These are phyloP conservation scores for Leptopilina drosophilae DNA, from an alignment of 2,888 invertebrate species.

Conservation along the genomic window DNA sequence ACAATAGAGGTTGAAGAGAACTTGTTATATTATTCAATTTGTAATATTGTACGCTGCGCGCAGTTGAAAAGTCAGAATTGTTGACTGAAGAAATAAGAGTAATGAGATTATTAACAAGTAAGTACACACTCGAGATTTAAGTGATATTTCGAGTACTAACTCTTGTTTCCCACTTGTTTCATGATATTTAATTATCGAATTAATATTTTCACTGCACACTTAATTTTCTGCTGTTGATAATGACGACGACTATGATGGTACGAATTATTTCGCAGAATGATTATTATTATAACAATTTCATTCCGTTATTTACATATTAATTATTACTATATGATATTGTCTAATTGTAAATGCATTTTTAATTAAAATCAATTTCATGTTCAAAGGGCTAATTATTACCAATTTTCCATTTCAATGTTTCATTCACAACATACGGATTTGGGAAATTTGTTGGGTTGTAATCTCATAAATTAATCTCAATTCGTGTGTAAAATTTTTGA, in stretches of 20 bases:
- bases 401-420: not conserved
- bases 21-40: constrained; percentile 10
- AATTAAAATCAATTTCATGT: not conserved
- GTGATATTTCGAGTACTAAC: not conserved
- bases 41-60: constrained; percentile 14
- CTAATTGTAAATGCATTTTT: no score
- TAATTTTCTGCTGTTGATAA: no score
- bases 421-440: not conserved
- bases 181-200: no score
- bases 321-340: no score
- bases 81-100: not conserved
- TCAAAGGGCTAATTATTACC: not conserved
- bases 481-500: no score
- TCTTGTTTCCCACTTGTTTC: not conserved
- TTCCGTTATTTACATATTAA: no score
- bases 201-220: no score
- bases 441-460: not conserved
- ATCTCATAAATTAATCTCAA: no score
- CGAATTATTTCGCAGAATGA: no score
- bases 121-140: not conserved
- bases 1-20: not conserved
- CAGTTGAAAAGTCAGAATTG: constrained; percentile 1
- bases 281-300: no score
- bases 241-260: no score
- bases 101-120: constrained; percentile 12